Evolutionary conservation across 1,140 invertebrate genomes (phyloP), one percentile per base, ranked within the genome.

Genomic region (Drepana arcuata): DNA sequence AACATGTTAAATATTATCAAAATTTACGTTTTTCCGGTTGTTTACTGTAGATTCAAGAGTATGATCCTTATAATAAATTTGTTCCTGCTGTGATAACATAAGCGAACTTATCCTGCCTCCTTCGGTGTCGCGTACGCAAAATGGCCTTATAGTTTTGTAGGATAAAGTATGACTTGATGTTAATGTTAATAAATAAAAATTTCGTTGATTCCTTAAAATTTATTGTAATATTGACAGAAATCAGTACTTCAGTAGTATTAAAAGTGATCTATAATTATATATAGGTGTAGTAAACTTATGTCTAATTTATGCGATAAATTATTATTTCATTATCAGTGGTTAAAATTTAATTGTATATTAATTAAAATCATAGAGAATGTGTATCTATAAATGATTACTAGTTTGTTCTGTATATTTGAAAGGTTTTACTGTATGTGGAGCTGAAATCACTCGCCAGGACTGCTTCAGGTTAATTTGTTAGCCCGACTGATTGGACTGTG

Each of bases 401-500:
- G 60, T 75, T 81, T 81, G 70, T 79, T 77, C 70, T 81, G 77
- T 81, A 81, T 81, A 81, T 81, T 81, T 75, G 72, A 81, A 64
- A 60, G 61, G 68, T 75, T 70, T 65, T 66, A 80, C 57, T 56
- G 59, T 68, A 48, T 52, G 47, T 50, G 54, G 62, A 60, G 51
- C 70, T 72, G 77, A 74, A 53, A 38, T 81, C 71, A 75, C 73
- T 75, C 63, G 41, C 51, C 38, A 49, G 18, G 18, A 35, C 58
- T 37, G 51, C 62, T 73, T 66, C 38, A 21, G 24, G 13, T 60
- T 51, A 61, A 26, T 44, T 51, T 67, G 58, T 47, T 55, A 41
- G 72, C 70, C 70, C 67, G 73, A 78, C 75, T 78, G 72, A 79
- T 60, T 48, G 47, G 55, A 79, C 68, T 81, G 77, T 81, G 73